Conservation (phyloP, 2,113 vertebrate genomes). For the Opisthocomus hoazin region DNA sequence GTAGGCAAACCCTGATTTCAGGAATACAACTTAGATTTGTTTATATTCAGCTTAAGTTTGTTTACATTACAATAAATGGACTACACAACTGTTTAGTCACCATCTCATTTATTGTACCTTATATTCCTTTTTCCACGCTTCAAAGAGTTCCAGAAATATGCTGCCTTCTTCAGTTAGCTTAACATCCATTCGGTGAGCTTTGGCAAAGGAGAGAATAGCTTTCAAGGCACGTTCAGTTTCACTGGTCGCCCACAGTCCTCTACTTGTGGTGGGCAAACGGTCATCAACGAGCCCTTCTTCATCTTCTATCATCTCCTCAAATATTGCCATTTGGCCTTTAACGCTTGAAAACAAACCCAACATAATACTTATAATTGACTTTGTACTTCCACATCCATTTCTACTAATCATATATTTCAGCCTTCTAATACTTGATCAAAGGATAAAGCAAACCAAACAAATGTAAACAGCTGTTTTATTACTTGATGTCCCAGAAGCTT, state of each 20-base stretch:
- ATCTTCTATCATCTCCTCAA: constrained; percentile 98
- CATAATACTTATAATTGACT: neutral
- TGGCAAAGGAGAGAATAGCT: constrained; percentile 87
- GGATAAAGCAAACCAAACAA: neutral
- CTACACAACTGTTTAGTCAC: neutral
- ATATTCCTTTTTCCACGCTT: constrained; percentile 98
- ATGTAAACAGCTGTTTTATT: neutral
- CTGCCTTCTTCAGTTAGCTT: constrained; percentile 88
- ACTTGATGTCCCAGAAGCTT: neutral
- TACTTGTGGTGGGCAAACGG: constrained; percentile 89
- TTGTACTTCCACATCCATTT: neutral
- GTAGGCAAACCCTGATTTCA: neutral
- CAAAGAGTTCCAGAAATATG: constrained; percentile 91
- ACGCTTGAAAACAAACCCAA: constrained; percentile 74
- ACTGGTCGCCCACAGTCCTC: constrained; percentile 92
- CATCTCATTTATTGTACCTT: constrained; percentile 75
- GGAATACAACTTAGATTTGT: neutral
- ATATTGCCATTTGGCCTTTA: constrained; percentile 94
- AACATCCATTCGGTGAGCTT: constrained; percentile 82
- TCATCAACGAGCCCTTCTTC: constrained; percentile 95
- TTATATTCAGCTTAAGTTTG: neutral
- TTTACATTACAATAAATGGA: neutral
- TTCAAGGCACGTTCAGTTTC: constrained; percentile 93
- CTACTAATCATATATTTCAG: neutral
- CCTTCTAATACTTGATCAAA: neutral